Base-by-base conservation (phyloP, 2,113 vertebrate species). In the Cynoglossus semilaevis region DNA sequence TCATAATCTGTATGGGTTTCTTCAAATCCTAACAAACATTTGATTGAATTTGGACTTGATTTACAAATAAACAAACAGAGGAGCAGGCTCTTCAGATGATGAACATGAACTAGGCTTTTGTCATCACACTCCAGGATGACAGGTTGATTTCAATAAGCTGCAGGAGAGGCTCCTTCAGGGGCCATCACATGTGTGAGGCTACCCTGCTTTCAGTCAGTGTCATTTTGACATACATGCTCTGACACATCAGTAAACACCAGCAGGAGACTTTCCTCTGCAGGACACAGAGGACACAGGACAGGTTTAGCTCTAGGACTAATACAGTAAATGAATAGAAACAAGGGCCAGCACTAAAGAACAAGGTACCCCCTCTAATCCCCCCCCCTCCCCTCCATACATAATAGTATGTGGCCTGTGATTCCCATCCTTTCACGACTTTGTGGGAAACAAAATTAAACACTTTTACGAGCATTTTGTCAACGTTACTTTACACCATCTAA, bases 301-400 rank as follows among this genome's bases (percentile, higher is more conserved):
- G 22, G 58, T 70, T 74, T 56, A 0, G 60, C 76, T 82, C 29
- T 44, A 56, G 78, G 78, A 76, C 51, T 54, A 36, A 71, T 17
- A 29, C 22, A 29, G 22, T 29, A 29, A 18, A 47, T 34, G 19
- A 53, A 12, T 41, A 66, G 9, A 53, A 58, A 54, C 51, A 67
- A 64, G 72, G 63, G 13, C 67, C 75, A 75, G 58, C 64, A 72
- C 60, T 67, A 63, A 43, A 65, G 65, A 75, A 79, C 42, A 82
- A 86, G 49, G 50, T 17, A 51, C 8, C 42, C 43, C 46, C n/a
- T n/a, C n/a, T n/a, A n/a, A n/a, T n/a, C n/a, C n/a, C n/a, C n/a
- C n/a, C n/a, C n/a, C n/a, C n/a, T n/a, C n/a, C n/a, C n/a, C n/a
- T n/a, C n/a, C n/a, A n/a, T n/a, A n/a, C n/a, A n/a, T n/a, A n/a